These are phyloP conservation scores for Drosophila guanche DNA, from an alignment of 1,140 invertebrate species.

Conservation along the genomic window DNA sequence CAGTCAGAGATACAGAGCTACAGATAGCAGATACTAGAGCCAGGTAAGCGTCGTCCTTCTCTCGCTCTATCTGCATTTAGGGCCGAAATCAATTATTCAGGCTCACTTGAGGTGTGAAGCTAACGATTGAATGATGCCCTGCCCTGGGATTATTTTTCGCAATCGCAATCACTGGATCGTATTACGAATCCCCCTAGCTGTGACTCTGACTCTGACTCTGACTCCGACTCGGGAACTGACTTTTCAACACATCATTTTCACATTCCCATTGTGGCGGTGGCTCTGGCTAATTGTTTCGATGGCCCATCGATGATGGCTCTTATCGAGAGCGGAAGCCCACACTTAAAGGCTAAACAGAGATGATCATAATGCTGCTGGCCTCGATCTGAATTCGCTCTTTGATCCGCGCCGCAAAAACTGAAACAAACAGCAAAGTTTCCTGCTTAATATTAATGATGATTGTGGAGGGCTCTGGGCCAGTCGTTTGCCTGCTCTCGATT, in stretches of 20 bases:
- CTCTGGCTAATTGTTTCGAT: slow-evolving; percentile 21
- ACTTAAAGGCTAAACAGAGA: slow-evolving; percentile 39
- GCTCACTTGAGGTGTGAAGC: slow-evolving; percentile 69
- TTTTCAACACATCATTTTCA: slow-evolving; percentile 26
- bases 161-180: slow-evolving; percentile 18
- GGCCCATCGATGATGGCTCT: neutral
- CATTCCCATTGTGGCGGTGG: slow-evolving; percentile 9
- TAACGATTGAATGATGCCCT: slow-evolving; percentile 58
- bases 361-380: slow-evolving; percentile 40
- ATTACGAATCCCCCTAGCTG: slow-evolving; percentile 23
- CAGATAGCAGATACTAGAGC: slow-evolving; percentile 1
- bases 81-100: slow-evolving; percentile 64
- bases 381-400: slow-evolving; percentile 47
- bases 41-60: slow-evolving; percentile 51
- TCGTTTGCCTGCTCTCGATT: slow-evolving; percentile 33
- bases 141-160: slow-evolving; percentile 1
- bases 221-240: slow-evolving; percentile 14
- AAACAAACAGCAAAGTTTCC: slow-evolving; percentile 20
- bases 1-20: slow-evolving; percentile 41
- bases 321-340: slow-evolving; percentile 44
- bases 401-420: slow-evolving; percentile 26
- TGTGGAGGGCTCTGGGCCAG: slow-evolving; percentile 14
- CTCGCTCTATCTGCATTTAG: slow-evolving; percentile 5
- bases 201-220: neutral
- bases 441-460: slow-evolving; percentile 38